These are phyloP conservation scores for Eudyptes chrysolophus DNA, from an alignment of 2,113 vertebrate species.

Conservation along the genomic window DNA sequence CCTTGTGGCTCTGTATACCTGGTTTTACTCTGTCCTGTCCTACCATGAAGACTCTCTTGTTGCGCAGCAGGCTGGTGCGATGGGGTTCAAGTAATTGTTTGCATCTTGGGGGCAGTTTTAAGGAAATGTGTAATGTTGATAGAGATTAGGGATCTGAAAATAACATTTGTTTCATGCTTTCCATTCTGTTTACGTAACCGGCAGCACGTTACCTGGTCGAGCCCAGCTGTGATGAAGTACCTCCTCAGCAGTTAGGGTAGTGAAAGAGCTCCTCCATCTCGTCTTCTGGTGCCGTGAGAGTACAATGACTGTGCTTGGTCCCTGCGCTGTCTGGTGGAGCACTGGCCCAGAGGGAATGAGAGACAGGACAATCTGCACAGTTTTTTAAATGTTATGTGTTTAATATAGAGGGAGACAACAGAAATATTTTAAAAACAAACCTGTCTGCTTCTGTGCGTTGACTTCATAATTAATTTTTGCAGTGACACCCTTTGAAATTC, in stretches of 20 bases:
- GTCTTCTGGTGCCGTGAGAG: background rate
- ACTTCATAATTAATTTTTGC: background rate
- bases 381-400: background rate
- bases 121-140: background rate
- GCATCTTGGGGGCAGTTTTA: background rate
- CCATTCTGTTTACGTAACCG: background rate
- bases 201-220: background rate
- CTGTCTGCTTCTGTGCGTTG: background rate
- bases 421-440: background rate
- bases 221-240: background rate
- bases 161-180: background rate
- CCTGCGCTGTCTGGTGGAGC: background rate
- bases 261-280: background rate
- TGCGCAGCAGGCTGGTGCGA: rapidly evolving
- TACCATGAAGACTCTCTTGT: rapidly evolving
- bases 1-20: background rate
- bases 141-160: background rate
- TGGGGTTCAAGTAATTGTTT: background rate
- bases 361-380: background rate
- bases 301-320: background rate
- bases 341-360: background rate
- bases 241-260: background rate
- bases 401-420: background rate
- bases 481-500: background rate
- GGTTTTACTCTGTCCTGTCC: background rate